These are phyloP conservation scores for Operophtera brumata DNA, from an alignment of 2,888 invertebrate species.

Conservation along the genomic window DNA sequence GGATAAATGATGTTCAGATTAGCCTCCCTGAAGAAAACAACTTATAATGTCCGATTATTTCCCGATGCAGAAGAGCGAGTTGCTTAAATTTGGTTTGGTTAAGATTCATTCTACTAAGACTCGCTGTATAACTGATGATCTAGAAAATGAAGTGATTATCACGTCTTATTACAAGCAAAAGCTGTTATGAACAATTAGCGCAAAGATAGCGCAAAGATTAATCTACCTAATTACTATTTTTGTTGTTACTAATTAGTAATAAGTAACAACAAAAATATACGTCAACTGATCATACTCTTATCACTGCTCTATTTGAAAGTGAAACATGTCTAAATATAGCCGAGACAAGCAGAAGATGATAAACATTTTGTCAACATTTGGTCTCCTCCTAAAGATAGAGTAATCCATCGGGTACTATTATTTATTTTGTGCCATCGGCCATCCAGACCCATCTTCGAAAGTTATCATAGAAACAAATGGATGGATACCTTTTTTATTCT, in stretches of 20 bases:
- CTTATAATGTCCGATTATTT: background rate
- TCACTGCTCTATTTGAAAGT: slow-evolving; percentile 30
- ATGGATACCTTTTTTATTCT: background rate
- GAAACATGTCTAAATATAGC: slow-evolving; percentile 31
- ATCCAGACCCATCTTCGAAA: background rate
- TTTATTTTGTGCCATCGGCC: too few species aligned
- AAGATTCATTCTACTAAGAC: too few species aligned
- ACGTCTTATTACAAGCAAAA: slow-evolving; percentile 4
- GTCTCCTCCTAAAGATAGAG: slow-evolving; percentile 40
- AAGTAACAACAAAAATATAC: background rate
- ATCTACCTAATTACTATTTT: slow-evolving; percentile 8
- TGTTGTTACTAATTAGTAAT: too few species aligned
- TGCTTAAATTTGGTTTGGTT: background rate
- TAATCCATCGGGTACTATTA: too few species aligned
- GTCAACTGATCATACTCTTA: slow-evolving; percentile 5
- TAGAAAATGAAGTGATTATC: background rate
- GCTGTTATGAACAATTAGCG: slow-evolving; percentile 1
- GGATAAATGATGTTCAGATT: background rate
- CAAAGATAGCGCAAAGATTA: slow-evolving; percentile 9
- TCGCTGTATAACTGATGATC: background rate
- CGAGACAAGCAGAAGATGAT: slow-evolving; percentile 32
- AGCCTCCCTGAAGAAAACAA: background rate
- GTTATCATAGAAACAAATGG: background rate
- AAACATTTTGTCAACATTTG: slow-evolving; percentile 54
- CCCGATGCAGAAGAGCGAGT: background rate